These are phyloP conservation scores for Plutella xylostella DNA, from an alignment of 2,888 invertebrate species.

Conservation along the genomic window DNA sequence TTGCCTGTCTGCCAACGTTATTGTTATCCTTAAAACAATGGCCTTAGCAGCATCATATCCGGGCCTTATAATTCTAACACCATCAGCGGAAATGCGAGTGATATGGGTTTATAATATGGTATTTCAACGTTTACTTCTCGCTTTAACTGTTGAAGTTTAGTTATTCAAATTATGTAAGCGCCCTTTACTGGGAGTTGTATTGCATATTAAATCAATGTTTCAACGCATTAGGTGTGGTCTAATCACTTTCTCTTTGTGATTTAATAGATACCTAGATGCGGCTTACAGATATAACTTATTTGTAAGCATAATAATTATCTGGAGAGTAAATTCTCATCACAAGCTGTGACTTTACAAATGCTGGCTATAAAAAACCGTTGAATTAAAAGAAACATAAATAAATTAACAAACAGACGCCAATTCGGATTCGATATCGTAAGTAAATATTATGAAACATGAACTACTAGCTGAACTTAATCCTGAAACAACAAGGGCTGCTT, in stretches of 20 bases:
- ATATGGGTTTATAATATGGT: conserved; percentile 64
- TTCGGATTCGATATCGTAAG: too few species aligned
- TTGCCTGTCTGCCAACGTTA: conserved; percentile 47
- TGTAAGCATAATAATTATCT: too few species aligned
- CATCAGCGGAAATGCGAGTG: conserved; percentile 61
- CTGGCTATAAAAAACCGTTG: too few species aligned
- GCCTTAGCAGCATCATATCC: conserved; percentile 56
- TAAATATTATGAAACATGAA: conserved; percentile 36
- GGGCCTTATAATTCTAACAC: conserved; percentile 64
- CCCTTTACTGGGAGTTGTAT: conserved; percentile 22
- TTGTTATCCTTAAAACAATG: conserved; percentile 62
- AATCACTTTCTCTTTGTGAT: conserved; percentile 23
- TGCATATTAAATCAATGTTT: conserved; percentile 26
- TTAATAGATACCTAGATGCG: too few species aligned
- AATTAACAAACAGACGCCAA: too few species aligned
- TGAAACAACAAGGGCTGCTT: conserved; percentile 49
- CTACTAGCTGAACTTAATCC: conserved; percentile 35
- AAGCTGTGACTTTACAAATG: too few species aligned
- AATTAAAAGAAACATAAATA: too few species aligned
- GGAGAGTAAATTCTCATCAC: too few species aligned
- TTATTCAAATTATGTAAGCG: conserved; percentile 15
- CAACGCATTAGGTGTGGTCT: conserved; percentile 21
- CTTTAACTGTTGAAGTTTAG: conserved; percentile 6
- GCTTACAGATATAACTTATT: too few species aligned
- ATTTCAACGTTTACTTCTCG: conserved; percentile 33